A percentile compares a stretch with the other conserved stretches of the same genome.
phyloP scores from a whole-genome alignment of 2,888 invertebrate genomes.

The Saturnia japonica region DNA sequence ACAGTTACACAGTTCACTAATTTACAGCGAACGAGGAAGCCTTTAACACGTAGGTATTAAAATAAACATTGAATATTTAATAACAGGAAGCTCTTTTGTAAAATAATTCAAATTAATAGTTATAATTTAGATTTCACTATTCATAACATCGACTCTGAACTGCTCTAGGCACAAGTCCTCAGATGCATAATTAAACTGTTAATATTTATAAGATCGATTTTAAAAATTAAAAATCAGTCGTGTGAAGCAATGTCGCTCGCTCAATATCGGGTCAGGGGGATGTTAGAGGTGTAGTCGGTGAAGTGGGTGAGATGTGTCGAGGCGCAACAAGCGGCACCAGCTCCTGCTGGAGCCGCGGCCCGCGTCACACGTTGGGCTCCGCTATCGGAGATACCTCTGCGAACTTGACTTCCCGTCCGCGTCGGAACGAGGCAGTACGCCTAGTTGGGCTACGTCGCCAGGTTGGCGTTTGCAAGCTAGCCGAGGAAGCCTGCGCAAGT shows the following conservation, averaged over 20 bases:
- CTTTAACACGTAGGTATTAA: conserved; percentile 33
- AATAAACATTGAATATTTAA: conserved; percentile 38
- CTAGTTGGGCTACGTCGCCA: conserved; percentile 65
- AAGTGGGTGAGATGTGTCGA: conserved; percentile 42
- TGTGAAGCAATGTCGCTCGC: conserved; percentile 57
- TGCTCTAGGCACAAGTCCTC: not conserved
- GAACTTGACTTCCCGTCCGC: conserved; percentile 79
- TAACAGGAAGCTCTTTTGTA: conserved; percentile 51
- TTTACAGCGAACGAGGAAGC: conserved; percentile 53
- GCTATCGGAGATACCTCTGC: conserved; percentile 60
- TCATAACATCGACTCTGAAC: not conserved
- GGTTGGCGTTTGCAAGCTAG: conserved; percentile 67
- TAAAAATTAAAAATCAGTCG: conserved; percentile 63
- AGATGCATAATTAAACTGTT: not conserved
- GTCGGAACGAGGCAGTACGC: conserved; percentile 72
- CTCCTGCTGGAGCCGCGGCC: conserved; percentile 79
- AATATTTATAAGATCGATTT: not conserved
- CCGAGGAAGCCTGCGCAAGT: conserved; percentile 70
- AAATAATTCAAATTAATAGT: conserved; percentile 24
- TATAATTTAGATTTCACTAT: conserved; percentile 8
- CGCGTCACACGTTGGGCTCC: conserved; percentile 75
- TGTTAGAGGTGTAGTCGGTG: conserved; percentile 38
- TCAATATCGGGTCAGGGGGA: conserved; percentile 61
- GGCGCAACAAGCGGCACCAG: conserved; percentile 76
- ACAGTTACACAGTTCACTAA: conserved; percentile 20